Evolutionary conservation across 1,140 invertebrate genomes (phyloP).

Genomic region (Drosophila nigrodunni): DNA sequence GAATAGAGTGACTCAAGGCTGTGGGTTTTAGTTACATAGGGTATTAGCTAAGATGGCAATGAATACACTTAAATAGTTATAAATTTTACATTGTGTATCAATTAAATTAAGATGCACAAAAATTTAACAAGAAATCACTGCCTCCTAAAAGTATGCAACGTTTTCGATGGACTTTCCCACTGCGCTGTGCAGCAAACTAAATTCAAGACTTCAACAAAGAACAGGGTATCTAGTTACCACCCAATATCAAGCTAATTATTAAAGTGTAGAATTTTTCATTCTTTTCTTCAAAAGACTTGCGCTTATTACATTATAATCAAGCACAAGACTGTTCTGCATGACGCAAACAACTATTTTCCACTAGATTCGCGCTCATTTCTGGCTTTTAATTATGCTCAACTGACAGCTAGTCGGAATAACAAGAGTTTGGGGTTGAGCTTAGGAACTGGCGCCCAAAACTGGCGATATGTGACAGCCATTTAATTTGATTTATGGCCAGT

Average conservation of each 20-base stretch:
- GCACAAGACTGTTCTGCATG: not conserved
- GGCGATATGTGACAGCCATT: conserved; percentile 80
- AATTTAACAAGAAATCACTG: too few species aligned
- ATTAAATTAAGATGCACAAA: too few species aligned
- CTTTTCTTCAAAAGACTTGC: not conserved
- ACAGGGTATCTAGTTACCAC: not conserved
- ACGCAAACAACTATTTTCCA: not conserved
- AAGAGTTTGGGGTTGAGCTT: conserved; percentile 43
- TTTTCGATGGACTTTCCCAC: too few species aligned
- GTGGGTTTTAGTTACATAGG: not conserved
- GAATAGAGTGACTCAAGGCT: not conserved
- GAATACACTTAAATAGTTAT: too few species aligned
- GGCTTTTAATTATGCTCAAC: conserved; percentile 76
- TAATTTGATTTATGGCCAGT: conserved; percentile 82
- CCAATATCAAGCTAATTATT: not conserved
- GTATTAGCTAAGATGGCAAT: too few species aligned
- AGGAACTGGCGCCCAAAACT: conserved; percentile 54
- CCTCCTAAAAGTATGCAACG: too few species aligned
- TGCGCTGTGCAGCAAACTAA: too few species aligned
- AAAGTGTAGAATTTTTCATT: not conserved
- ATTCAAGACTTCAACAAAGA: too few species aligned
- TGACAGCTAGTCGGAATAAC: conserved; percentile 51
- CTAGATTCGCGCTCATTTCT: conserved; percentile 23
- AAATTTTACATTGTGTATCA: too few species aligned
- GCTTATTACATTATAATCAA: conserved; percentile 13